Base-by-base conservation (phyloP, 2,797 vertebrate genomes). In the Erethizon dorsatum region DNA sequence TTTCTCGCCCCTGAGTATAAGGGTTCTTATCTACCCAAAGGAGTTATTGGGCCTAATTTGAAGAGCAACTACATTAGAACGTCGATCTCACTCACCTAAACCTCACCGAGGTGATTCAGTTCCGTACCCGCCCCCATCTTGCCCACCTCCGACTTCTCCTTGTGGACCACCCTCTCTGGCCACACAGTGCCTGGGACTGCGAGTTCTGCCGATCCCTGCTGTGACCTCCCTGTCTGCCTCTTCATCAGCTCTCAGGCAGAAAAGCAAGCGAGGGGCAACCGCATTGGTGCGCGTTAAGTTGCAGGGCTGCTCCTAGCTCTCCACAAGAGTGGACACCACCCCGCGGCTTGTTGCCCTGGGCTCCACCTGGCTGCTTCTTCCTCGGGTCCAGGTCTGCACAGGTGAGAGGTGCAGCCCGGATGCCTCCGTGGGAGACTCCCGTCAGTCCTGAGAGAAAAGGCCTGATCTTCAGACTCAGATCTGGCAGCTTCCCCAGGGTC, bases 221-320 rank as follows among this genome's bases (percentile, higher is more conserved):
- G 0, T 13, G 9, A 11, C 45, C 33, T 54, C 3, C 0, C 31
- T 24, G 1, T 78, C 65, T 6, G 37, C 18, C n/a, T 18, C 37
- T 15, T 88, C 20, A 52, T 78, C 20, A 52, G 71, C 31, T 73
- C 57, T 63, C 54, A 56, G 12, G 37, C 18, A n/a, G 77, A 83
- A 79, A 65, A 45, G 45, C 33, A 24, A 54, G 31, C 20, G 10
- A 59, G 13, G 47, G 41, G 31, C 57, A 52, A 17, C 28, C 78
- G 45, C 20, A 31, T 12, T 22, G 14, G 6, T n/a, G 7, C n/a
- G 8, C 18, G 6, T n/a, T 33, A 61, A 73, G 37, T 22, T 12
- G 10, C 13, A 24, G 22, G 20, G 3, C 37, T 26, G 26, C 47
- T 24, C 0, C 17, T 18, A 3, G 0, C 79, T 82, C 57, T 52